Conservation (phyloP, 2,797 vertebrate species). For the Hydrolagus colliei region DNA sequence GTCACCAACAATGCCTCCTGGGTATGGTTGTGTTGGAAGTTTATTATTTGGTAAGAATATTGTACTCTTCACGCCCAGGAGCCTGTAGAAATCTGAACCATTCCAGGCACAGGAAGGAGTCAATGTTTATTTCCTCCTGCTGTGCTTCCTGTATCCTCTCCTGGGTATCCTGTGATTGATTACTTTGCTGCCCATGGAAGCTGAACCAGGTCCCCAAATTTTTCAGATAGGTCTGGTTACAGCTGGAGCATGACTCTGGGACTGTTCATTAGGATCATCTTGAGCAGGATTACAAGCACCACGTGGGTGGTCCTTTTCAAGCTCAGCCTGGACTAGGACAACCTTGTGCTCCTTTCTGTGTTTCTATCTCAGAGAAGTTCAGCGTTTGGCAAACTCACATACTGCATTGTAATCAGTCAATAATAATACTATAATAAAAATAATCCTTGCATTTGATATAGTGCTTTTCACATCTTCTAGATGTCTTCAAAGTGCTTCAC, state of each 20-base stretch:
- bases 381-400: neutral
- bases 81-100: neutral
- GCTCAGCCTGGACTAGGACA: neutral
- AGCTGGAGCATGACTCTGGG: neutral
- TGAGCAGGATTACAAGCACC: neutral
- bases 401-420: neutral
- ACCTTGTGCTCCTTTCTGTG: neutral
- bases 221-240: slow-evolving; percentile 16
- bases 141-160: slow-evolving; percentile 26
- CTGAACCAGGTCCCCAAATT: neutral
- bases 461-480: too few species aligned
- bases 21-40: neutral
- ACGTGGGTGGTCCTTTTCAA: slow-evolving; percentile 3
- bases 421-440: too few species aligned
- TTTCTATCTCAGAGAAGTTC: neutral
- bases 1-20: neutral
- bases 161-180: slow-evolving; percentile 8
- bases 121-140: slow-evolving; percentile 19
- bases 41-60: slow-evolving; percentile 15
- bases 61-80: neutral
- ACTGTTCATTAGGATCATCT: neutral
- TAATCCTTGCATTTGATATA: too few species aligned
- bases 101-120: neutral
- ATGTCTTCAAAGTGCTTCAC: too few species aligned
- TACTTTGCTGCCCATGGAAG: neutral